Base-by-base conservation (phyloP, 2,888 invertebrate species). In the Rhorus exstirpatorius region DNA sequence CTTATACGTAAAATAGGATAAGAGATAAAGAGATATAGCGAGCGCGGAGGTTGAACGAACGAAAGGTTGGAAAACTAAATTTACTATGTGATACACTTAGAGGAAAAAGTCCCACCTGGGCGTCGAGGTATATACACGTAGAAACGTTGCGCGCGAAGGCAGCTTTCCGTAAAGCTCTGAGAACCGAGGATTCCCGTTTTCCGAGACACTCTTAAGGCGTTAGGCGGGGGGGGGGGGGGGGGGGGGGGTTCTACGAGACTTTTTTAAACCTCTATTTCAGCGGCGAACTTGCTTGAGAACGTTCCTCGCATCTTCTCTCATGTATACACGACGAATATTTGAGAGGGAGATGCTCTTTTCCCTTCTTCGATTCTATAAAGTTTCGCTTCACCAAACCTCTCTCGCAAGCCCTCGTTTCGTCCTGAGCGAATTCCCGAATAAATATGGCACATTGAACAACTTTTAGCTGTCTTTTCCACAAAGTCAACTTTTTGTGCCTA, bases 31-130 rank as follows among this genome's bases (percentile, higher is more conserved):
- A 60, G 14, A 55, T 35, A 31, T n/a, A n/a, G 58, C 14, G 7
- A 70, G 51, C 55, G 71, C 31, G 44, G 63, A 65, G 72, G 74
- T 49, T 35, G 49, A 26, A 61, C 53, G 63, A 53, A 68, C 78
- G 81, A n/a, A 86, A 89, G 89, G 87, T 90, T 87, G 89, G 89
- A 85, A 91, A 91, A 93, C 91, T 90, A 91, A 92, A 92, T 93
- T 92, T 92, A 92, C 91, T 92, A 91, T 92, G 92, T 92, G 92
- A 92, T 92, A 92, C 91, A 92, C 91, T 92, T 92, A 92, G 89
- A 90, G 89, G 71, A 76, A 71, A 87, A 71, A 87, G 84, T 86
- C 86, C 84, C 83, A 85, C 53, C 77, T 76, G 79, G 79, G 76
- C 70, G 44, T 75, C 41, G 38, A 41, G 46, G 49, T 71, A 51